Percentiles rank a stretch among this genome's conserved stretches.
phyloP scores from a whole-genome alignment of 1,140 invertebrate genomes.

The Drosophila albomicans region DNA sequence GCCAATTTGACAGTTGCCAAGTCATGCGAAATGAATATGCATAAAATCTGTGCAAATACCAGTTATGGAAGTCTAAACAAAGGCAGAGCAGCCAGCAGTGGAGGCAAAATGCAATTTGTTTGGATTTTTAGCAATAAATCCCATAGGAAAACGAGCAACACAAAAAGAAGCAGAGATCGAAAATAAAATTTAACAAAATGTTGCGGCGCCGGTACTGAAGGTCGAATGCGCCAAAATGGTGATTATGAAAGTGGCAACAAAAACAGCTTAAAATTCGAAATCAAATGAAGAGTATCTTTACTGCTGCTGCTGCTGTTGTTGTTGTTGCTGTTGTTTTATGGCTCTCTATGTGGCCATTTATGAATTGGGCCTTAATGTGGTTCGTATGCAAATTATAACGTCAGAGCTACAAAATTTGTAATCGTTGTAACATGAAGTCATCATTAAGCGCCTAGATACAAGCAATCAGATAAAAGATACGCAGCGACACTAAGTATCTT shows the following conservation, averaged over 20 bases:
- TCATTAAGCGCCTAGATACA: conserved; percentile 27
- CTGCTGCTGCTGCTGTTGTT: conserved; percentile 9
- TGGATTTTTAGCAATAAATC: conserved; percentile 47
- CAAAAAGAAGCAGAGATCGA: conserved; percentile 5
- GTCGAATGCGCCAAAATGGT: conserved; percentile 61
- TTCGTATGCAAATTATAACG: conserved; percentile 64
- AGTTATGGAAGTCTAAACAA: conserved; percentile 42
- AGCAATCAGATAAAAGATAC: conserved; percentile 11
- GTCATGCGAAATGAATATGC: conserved; percentile 73
- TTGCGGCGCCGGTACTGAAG: conserved; percentile 57
- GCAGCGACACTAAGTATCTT: not conserved
- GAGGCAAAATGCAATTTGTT: conserved; percentile 69
- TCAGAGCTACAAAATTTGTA: conserved; percentile 49
- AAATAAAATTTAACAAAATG: conserved; percentile 13
- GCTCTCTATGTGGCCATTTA: conserved; percentile 56
- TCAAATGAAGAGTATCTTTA: conserved; percentile 41
- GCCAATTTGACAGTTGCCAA: conserved; percentile 56
- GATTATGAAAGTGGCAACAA: conserved; percentile 71
- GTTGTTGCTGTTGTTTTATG: conserved; percentile 16
- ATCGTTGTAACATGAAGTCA: conserved; percentile 62
- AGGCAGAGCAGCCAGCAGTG: conserved; percentile 17
- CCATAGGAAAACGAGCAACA: conserved; percentile 2
- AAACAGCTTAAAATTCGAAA: conserved; percentile 51
- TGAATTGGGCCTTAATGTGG: conserved; percentile 54
- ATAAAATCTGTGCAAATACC: conserved; percentile 70